Conservation (phyloP, 2,113 vertebrate genomes). For the Halichoerus grypus region DNA sequence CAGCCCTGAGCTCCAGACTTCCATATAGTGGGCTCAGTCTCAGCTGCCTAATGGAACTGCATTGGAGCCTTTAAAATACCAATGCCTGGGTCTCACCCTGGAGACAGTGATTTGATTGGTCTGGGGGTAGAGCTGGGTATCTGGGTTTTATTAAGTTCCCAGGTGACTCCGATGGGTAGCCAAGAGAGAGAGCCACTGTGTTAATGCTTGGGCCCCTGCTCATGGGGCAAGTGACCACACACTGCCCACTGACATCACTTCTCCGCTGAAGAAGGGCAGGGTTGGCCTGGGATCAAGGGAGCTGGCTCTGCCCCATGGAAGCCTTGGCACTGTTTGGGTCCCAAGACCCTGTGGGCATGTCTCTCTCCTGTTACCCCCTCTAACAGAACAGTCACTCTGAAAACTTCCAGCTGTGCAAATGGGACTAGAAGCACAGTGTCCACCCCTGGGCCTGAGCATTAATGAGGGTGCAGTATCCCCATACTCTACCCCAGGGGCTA, state of each 20-base stretch:
- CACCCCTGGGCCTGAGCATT: background rate
- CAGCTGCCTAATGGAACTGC: background rate
- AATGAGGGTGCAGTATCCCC: background rate
- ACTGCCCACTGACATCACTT: background rate
- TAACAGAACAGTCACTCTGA: background rate
- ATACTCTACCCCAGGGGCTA: background rate
- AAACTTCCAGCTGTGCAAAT: background rate
- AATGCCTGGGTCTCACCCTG: background rate
- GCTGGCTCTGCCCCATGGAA: background rate
- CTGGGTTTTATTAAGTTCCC: background rate
- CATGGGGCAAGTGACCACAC: background rate
- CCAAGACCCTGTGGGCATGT: background rate
- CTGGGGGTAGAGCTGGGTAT: background rate
- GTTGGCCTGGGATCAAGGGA: background rate
- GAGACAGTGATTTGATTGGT: background rate
- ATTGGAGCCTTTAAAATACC: background rate
- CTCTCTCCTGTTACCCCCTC: background rate
- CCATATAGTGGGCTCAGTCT: background rate
- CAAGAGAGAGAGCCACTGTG: background rate
- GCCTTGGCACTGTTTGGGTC: background rate
- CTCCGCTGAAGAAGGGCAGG: background rate
- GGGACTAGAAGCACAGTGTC: background rate
- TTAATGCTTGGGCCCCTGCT: background rate
- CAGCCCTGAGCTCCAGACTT: background rate
- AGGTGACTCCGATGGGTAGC: background rate